Conservation (phyloP, 2,888 invertebrate genomes). For the Drosophila acutilabella region DNA sequence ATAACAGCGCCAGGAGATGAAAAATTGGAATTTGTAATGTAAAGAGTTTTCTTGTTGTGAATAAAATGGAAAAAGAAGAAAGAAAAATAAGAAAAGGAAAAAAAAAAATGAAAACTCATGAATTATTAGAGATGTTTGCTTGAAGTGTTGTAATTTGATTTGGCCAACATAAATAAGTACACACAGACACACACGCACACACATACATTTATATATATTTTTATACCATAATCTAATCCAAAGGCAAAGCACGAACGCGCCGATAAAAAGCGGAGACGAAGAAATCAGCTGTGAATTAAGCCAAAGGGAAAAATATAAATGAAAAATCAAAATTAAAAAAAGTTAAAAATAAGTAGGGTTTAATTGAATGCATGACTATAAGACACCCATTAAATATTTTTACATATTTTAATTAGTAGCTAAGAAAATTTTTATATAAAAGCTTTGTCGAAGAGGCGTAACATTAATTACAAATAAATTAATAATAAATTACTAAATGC, state of each 20-base stretch:
- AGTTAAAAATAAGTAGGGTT: not conserved
- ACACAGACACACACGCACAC: not conserved
- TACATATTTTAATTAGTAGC: no score
- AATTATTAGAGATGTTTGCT: constrained; percentile 17
- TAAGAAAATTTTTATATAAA: no score
- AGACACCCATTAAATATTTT: not conserved
- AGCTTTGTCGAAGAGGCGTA: no score
- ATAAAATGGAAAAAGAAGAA: no score
- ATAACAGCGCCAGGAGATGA: not conserved
- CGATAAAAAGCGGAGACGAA: not conserved
- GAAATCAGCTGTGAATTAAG: constrained; percentile 9
- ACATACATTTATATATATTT: no score
- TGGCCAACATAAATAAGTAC: constrained; percentile 10
- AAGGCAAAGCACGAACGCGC: not conserved
- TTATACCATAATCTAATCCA: constrained; percentile 12
- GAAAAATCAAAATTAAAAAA: constrained; percentile 1
- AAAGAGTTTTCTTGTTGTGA: not conserved
- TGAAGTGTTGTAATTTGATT: constrained; percentile 14
- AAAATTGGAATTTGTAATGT: not conserved
- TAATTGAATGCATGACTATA: not conserved
- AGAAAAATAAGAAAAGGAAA: not conserved
- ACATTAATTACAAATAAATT: no score
- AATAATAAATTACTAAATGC: no score
- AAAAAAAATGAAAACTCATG: not conserved
- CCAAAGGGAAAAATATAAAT: not conserved